phyloP scores from a whole-genome alignment of 2,797 vertebrate species.

The Anguilla marmorata region DNA sequence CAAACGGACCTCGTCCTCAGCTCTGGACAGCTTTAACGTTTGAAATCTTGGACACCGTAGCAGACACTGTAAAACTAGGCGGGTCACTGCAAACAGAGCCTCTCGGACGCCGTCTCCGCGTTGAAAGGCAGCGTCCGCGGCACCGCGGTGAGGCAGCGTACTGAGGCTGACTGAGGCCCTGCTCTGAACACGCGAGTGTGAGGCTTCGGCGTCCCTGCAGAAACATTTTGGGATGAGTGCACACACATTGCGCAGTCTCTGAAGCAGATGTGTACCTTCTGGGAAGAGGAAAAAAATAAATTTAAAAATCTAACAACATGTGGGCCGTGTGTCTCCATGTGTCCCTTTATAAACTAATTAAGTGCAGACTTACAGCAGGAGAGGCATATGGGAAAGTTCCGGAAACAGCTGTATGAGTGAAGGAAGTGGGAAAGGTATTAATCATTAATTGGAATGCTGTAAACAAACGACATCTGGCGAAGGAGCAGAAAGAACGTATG shows the following conservation, averaged over 20 bases:
- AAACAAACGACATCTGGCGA: conserved; percentile 69
- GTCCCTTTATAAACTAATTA: conserved; percentile 52
- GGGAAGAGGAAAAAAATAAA: background rate
- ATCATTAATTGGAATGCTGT: conserved; percentile 35
- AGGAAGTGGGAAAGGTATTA: background rate
- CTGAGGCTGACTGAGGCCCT: too few relatives aligned
- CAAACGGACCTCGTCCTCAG: too few relatives aligned
- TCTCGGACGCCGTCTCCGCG: too few relatives aligned
- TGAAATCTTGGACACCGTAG: too few relatives aligned
- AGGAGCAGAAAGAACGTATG: conserved; percentile 42
- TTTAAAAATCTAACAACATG: background rate
- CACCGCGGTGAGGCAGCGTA: too few relatives aligned
- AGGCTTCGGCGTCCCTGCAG: background rate
- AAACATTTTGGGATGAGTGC: conserved; percentile 54
- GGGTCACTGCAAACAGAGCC: too few relatives aligned
- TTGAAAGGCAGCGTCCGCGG: too few relatives aligned
- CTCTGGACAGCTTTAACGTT: too few relatives aligned
- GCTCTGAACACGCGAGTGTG: background rate
- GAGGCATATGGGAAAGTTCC: background rate
- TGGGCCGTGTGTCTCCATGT: conserved; percentile 33
- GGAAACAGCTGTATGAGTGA: conserved; percentile 24
- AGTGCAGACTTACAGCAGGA: background rate
- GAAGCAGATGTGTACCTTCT: conserved; percentile 53
- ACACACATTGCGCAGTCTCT: conserved; percentile 53
- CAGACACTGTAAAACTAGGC: too few relatives aligned